Evolutionary conservation across 2,113 vertebrate genomes (phyloP).

Genomic region (Hymenochirus boettgeri): DNA sequence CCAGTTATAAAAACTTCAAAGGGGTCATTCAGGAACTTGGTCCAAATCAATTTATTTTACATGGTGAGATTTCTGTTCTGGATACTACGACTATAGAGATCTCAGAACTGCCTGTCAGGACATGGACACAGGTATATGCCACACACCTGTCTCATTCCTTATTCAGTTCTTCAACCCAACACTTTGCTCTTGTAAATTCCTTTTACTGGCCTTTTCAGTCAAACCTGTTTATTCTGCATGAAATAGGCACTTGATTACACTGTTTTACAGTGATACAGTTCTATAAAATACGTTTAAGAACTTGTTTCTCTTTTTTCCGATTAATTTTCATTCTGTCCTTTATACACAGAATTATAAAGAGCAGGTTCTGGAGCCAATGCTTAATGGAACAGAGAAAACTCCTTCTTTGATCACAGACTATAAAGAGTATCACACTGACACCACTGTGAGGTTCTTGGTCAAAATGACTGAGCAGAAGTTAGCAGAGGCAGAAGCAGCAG

Average conservation of each 20-base stretch:
- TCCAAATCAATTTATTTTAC: conserved; percentile 82
- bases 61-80: conserved; percentile 86
- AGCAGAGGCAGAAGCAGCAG: conserved; percentile 72
- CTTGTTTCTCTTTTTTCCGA: too few relatives aligned
- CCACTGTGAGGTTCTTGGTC: conserved; percentile 85
- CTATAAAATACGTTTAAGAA: too few relatives aligned
- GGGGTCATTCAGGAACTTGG: conserved; percentile 83
- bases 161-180: too few relatives aligned
- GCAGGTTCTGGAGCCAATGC: conserved; percentile 89
- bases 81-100: conserved; percentile 95
- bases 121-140: conserved; percentile 93
- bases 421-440: conserved; percentile 94
- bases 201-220: too few relatives aligned
- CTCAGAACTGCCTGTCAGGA: conserved; percentile 87
- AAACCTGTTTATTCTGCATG: too few relatives aligned
- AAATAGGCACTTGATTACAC: too few relatives aligned
- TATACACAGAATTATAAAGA: conserved; percentile 83
- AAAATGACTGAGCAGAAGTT: conserved; percentile 87
- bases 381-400: conserved; percentile 90
- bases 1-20: conserved; percentile 90
- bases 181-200: too few relatives aligned
- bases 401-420: conserved; percentile 89
- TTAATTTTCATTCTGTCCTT: not conserved
- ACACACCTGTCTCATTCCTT: too few relatives aligned
- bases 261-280: too few relatives aligned